A percentile compares a stretch with the other conserved stretches of the same genome.
Conservation (phyloP, 2,797 vertebrate species). For the Epinephelus coioides region DNA sequence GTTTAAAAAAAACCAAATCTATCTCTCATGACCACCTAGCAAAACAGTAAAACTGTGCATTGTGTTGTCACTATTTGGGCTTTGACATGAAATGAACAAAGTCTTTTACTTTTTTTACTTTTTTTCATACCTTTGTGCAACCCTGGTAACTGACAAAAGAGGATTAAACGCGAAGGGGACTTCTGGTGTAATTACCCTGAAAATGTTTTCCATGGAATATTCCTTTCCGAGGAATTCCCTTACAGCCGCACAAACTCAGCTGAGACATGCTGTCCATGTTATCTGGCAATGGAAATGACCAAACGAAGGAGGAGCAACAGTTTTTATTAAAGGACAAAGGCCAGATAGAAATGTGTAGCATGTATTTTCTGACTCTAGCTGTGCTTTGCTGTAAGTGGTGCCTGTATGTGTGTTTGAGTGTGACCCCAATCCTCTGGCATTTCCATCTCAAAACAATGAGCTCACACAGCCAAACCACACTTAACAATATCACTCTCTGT, state of each 20-base stretch:
- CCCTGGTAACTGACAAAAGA: constrained; percentile 42
- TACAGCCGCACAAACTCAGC: constrained; percentile 23
- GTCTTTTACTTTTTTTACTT: neutral
- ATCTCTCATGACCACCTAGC: neutral
- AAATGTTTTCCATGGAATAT: constrained; percentile 73
- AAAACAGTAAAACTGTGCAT: constrained; percentile 3
- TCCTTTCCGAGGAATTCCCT: constrained; percentile 62
- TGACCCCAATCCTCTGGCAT: constrained; percentile 78
- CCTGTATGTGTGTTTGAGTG: constrained; percentile 57
- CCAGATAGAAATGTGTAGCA: constrained; percentile 30
- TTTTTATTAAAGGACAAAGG: constrained; percentile 25
- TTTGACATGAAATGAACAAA: neutral
- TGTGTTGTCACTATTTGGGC: neutral
- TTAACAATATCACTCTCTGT: constrained; percentile 76
- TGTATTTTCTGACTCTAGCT: constrained; percentile 26
- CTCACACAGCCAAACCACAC: constrained; percentile 77
- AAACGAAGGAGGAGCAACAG: constrained; percentile 13
- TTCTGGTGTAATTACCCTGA: constrained; percentile 58
- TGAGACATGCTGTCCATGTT: constrained; percentile 15
- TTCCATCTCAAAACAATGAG: constrained; percentile 84
- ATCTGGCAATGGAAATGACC: constrained; percentile 40
- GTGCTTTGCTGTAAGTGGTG: constrained; percentile 30
- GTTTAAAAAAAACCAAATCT: constrained; percentile 1
- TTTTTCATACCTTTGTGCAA: neutral
- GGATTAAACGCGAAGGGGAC: constrained; percentile 48